Evolutionary conservation across 2,797 vertebrate genomes (phyloP), one percentile per base, ranked within the genome.

Genomic region (Chaetodon trifasciatus): DNA sequence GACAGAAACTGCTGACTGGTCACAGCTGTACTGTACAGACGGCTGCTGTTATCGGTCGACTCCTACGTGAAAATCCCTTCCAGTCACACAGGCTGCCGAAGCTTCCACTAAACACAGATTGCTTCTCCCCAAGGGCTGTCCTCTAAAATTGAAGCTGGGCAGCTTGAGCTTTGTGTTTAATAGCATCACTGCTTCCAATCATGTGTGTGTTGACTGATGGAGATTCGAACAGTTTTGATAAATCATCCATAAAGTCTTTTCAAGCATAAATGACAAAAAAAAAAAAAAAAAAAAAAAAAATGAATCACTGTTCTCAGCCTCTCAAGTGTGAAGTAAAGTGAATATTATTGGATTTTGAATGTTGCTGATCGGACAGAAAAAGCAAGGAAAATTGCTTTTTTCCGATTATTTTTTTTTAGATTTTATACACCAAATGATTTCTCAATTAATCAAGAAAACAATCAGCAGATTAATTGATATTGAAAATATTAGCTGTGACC

Each of bases 1-100:
- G 55, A 21, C 12, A 52, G 58, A 88, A 90, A 87, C 5, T 91
- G 90, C 90, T 89, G 90, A 90, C 64, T 87, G 86, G 78, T 71
- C 82, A 46, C 76, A 76, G 87, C 76, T 86, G 77, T 47, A 56
- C 39, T 47, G 69, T 57, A 50, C 82, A 79, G 79, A 57, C 75
- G 39, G 80, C 56, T 66, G 79, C 75, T 66, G 77, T 17, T 74
- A 23, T 15, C 69, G 67, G 40, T 53, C 47, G 56, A 58, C 67
- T 85, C 81, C 70, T 49, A 44, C 50, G 61, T 66, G 64, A 10
- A 62, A 64, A 73, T 3, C 23, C 49, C 5, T 28, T 7, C 13
- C 35, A 21, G 32, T 40, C 52, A n/a, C 49, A 40, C 44, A 47
- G 53, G 5, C 81, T 44, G 58, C 17, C 11, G 69, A 11, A 58